These are phyloP conservation scores for Ophiothrix spiculata DNA, from an alignment of 35 echinoderm and acorn worm genomes.

Conservation along the genomic window DNA sequence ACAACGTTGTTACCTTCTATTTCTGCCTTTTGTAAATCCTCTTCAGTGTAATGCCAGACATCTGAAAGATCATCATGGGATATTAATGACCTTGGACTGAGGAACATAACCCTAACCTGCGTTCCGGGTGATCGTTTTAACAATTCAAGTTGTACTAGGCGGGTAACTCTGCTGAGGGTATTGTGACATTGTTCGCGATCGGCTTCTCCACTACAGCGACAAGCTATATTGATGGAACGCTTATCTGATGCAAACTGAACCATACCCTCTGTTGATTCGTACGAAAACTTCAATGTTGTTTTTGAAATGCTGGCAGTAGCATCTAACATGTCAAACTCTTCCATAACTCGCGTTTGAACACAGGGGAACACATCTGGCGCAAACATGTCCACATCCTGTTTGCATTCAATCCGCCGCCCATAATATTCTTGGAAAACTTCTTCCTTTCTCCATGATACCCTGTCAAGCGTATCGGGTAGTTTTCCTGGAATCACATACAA, in stretches of 20 bases:
- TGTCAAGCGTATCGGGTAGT: not conserved
- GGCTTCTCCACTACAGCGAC: not conserved
- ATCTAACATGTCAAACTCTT: not conserved
- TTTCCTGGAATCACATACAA: not conserved
- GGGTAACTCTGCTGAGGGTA: not conserved
- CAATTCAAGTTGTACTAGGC: not conserved
- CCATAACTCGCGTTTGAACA: not conserved
- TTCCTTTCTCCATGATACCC: not conserved
- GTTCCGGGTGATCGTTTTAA: not conserved
- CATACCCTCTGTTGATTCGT: not conserved
- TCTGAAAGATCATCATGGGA: constrained; percentile 17
- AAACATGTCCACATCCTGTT: not conserved
- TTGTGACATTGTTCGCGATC: not conserved
- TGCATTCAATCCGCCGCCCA: not conserved
- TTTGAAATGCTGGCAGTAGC: not conserved
- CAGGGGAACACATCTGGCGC: not conserved
- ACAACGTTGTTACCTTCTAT: constrained; percentile 10
- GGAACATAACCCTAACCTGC: not conserved
- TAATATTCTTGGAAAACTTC: not conserved
- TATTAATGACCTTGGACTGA: constrained; percentile 17
- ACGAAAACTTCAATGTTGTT: not conserved
- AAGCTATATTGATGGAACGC: not conserved
- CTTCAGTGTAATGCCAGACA: constrained; percentile 17
- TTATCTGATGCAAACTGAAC: not conserved
- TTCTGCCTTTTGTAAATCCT: not conserved